Conservation (phyloP, 2,113 vertebrate genomes). For the Mionectes macconnelli region DNA sequence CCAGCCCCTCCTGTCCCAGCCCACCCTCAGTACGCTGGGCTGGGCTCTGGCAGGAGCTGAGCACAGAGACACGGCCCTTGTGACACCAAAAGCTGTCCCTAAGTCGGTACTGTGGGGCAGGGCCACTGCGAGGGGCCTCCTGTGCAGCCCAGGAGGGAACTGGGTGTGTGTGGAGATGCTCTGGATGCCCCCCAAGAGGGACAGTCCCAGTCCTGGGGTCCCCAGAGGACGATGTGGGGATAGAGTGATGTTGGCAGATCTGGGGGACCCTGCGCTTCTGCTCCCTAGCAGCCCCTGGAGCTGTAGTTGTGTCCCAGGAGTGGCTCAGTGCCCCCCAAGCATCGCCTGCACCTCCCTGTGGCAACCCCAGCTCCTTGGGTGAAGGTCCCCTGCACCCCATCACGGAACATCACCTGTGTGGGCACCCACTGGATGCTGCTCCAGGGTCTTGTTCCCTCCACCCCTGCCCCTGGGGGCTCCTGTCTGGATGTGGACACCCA, state of each 20-base stretch:
- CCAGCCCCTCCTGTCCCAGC: background rate
- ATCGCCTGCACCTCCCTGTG: background rate
- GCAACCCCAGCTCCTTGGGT: background rate
- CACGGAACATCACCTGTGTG: fast-evolving
- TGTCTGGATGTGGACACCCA: background rate
- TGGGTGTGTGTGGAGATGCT: background rate
- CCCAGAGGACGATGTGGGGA: fast-evolving
- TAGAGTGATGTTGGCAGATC: fast-evolving
- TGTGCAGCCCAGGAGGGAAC: background rate
- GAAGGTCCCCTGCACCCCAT: background rate
- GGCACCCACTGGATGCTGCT: fast-evolving
- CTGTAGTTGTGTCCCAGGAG: fast-evolving
- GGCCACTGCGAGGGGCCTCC: fast-evolving
- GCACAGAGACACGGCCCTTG: fast-evolving
- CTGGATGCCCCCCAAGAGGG: background rate
- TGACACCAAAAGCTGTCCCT: background rate
- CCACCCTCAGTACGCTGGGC: background rate
- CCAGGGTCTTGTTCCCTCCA: fast-evolving
- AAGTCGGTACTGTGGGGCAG: fast-evolving
- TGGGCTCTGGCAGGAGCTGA: background rate
- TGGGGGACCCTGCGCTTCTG: fast-evolving
- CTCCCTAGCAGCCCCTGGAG: background rate
- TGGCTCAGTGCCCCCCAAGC: background rate
- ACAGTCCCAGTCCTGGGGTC: background rate
- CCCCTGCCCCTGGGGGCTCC: background rate